Base-by-base conservation (phyloP, 2,797 vertebrate species). In the Syngnathus acus region DNA sequence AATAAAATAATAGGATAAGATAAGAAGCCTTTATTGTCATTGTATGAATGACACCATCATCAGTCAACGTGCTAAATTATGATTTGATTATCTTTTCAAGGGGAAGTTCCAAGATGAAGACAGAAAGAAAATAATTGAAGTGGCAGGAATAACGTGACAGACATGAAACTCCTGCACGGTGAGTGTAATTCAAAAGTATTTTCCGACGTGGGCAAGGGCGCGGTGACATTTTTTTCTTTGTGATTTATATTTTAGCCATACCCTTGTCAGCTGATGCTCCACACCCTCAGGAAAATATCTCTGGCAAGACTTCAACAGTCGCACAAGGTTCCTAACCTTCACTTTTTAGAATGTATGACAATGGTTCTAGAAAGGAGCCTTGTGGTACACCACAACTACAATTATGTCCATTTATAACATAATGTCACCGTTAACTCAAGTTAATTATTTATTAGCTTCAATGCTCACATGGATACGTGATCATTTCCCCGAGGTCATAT, bases 91-190 rank as follows among this genome's bases (percentile, higher is more conserved):
- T 54, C 23, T 26, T 54, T 13, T 32, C 32, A 32, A 26, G 23
- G n/a, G 21, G 10, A 26, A 21, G 4, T 54, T 54, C 21, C 21
- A 21, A 23, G 51, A 54, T 19, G 21, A 23, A 26, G 48, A 21
- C n/a, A 13, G 21, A 38, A 21, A 43, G 19, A 62, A 38, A 59
- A 38, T 16, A 60, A 23, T 6, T 45, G 8, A 26, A 45, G 21
- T 14, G 37, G 7, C 32, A 3, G 32, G 57, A 60, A 42, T 42
- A 43, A 42, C 17, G 9, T 23, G 39, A 23, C 21, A 37, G 17
- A 38, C 62, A 6, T 50, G 62, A 47, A 47, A 48, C 8, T 64
- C 62, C 62, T 64, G 62, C 62, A 32, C 16, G 23, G 26, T 45
- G 16, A 38, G 21, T 47, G 42, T 45, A 21, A 17, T 43, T 43